A percentile compares a stretch with the other conserved stretches of the same genome.
phyloP scores from a whole-genome alignment of 2,113 vertebrate genomes.

The Bambusicola thoracicus region DNA sequence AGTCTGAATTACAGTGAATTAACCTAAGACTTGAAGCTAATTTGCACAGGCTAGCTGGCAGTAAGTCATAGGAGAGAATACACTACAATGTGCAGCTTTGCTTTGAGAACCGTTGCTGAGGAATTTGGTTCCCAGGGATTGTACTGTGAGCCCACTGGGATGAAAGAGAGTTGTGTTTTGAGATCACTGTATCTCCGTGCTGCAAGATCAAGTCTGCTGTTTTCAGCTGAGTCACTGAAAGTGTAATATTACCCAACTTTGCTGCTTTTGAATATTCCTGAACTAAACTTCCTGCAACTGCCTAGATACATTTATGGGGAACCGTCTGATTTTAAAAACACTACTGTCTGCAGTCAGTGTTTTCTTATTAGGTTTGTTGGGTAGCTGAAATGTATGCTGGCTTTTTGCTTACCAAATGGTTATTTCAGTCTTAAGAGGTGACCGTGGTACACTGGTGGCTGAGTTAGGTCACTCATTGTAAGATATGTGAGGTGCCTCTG shows the following conservation, averaged over 20 bases:
- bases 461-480: neutral
- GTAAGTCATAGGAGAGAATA: neutral
- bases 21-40: neutral
- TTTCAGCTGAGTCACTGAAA: neutral
- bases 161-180: neutral
- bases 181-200: neutral
- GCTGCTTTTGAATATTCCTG: neutral
- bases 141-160: neutral
- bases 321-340: neutral
- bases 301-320: neutral
- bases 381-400: neutral
- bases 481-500: neutral
- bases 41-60: neutral
- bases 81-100: neutral
- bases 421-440: neutral
- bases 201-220: neutral
- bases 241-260: rapidly evolving
- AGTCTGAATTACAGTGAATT: neutral
- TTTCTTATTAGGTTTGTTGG: neutral
- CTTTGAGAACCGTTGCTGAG: neutral
- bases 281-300: neutral
- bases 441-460: neutral
- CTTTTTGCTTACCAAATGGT: neutral
- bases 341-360: neutral
- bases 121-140: neutral